These are phyloP conservation scores for Gnathonemus longibarbis DNA, from an alignment of 2,113 vertebrate genomes.

Conservation along the genomic window DNA sequence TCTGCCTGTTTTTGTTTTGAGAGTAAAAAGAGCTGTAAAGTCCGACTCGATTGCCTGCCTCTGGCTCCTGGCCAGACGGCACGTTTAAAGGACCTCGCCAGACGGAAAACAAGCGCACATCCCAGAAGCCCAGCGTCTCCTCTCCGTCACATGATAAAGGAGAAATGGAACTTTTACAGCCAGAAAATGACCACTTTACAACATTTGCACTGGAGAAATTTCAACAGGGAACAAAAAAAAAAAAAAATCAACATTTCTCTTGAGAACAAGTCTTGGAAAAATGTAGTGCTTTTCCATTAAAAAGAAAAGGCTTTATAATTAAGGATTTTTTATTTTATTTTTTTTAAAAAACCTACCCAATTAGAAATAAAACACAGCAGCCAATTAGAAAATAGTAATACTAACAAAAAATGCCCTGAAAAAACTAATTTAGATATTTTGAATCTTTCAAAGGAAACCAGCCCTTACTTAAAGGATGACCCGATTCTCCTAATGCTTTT, in stretches of 20 bases:
- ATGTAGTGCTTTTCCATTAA: background rate
- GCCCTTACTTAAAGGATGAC: background rate
- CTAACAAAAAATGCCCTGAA: background rate
- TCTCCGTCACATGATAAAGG: slow-evolving; percentile 20
- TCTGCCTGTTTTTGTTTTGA: slow-evolving; percentile 42
- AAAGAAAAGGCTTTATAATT: background rate
- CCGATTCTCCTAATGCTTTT: background rate
- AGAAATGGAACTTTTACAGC: slow-evolving; percentile 27
- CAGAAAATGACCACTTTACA: slow-evolving; percentile 24
- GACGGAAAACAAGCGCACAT: slow-evolving; percentile 17
- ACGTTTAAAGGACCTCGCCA: slow-evolving; percentile 20
- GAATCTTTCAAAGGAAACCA: background rate
- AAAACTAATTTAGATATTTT: background rate
- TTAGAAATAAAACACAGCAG: background rate
- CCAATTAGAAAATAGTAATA: background rate
- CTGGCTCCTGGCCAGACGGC: slow-evolving; percentile 28
- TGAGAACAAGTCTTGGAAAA: background rate
- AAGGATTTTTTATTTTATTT: background rate
- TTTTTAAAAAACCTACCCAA: background rate
- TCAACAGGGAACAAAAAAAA: background rate
- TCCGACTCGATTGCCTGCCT: slow-evolving; percentile 12
- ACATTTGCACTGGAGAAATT: slow-evolving; percentile 8
- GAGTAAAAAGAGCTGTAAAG: slow-evolving; percentile 38
- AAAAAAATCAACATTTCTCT: background rate
- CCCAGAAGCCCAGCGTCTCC: slow-evolving; percentile 4